Base-by-base conservation (phyloP, 2,888 invertebrate species). In the Margaritifera margaritifera region DNA sequence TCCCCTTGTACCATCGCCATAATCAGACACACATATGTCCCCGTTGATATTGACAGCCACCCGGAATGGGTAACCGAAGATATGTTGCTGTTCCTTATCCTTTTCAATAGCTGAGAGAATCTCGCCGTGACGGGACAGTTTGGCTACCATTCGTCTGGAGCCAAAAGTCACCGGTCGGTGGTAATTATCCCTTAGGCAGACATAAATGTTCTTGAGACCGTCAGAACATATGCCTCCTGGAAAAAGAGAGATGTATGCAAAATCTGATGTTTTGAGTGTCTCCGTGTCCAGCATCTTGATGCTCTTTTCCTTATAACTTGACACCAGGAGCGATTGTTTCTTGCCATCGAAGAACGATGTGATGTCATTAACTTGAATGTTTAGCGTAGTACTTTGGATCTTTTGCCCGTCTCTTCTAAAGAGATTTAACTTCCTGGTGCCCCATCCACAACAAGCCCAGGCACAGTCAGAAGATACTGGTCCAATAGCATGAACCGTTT, bases 401-500 rank as follows among this genome's bases (percentile, higher is more conserved):
- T 72, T 77, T 19, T 70, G 70, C 11, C 77, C 74, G 19, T 73
- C 64, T 58, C 64, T 71, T 60, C 72, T 68, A 69, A 72, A 79
- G 0, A 79, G 74, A 15, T 62, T 62, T 8, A 75, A 67, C 31
- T 69, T 69, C 57, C 74, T 71, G n/a, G 72, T 76, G 1, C 77
- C 79, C 79, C 79, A 79, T 18, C 77, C 79, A 67, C 79, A 77
- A 52, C 79, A 77, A 6, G 77, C 66, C 76, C 77, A 79, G 15
- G 79, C 79, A 25, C 73, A 71, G 24, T 75, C 72, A 24, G 74
- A 71, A 22, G 74, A 72, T 6, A 79, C 75, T 1, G 79, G 75
- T 18, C 76, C 77, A 27, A 79, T 76, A 31, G 79, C 79, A 60
- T 79, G 79, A 8, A 79, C 71, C 0, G 76, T 76, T 69, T 76